These are phyloP conservation scores for Corydoras maculifer DNA, from an alignment of 2,113 vertebrate species.

Conservation along the genomic window DNA sequence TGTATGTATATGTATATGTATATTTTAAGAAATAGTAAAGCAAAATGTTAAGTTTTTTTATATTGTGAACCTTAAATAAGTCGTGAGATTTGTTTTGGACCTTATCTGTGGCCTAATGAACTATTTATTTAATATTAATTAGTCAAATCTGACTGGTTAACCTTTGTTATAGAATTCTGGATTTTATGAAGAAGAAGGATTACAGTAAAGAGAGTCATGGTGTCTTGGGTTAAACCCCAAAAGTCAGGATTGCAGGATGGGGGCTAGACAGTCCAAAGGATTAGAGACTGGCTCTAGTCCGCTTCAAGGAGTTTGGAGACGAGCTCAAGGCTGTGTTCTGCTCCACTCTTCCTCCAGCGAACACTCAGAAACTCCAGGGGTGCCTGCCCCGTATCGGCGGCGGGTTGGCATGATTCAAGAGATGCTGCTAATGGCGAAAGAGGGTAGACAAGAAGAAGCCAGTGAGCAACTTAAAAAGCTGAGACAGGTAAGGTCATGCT, in stretches of 20 bases:
- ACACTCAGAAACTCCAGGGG: slow-evolving; percentile 56
- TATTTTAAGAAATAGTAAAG: too few relatives aligned
- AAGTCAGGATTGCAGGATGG: slow-evolving; percentile 55
- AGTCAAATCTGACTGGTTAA: too few relatives aligned
- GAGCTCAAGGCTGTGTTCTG: slow-evolving; percentile 48
- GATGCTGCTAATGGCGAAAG: slow-evolving; percentile 68
- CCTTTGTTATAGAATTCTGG: too few relatives aligned
- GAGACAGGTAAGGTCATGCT: slow-evolving; percentile 72
- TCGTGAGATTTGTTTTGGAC: too few relatives aligned
- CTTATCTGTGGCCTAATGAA: too few relatives aligned
- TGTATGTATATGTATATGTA: too few relatives aligned
- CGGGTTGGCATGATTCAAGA: slow-evolving; percentile 76
- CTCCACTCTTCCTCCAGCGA: slow-evolving; percentile 65
- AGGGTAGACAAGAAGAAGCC: slow-evolving; percentile 72
- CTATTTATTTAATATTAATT: too few relatives aligned
- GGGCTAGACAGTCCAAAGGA: slow-evolving; percentile 74
- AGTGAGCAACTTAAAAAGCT: slow-evolving; percentile 72
- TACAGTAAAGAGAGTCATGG: slow-evolving; percentile 1
- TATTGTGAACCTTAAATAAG: too few relatives aligned
- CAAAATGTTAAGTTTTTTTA: too few relatives aligned
- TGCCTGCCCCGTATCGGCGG: slow-evolving; percentile 70
- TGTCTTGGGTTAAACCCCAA: not conserved
- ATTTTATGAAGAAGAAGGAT: too few relatives aligned
- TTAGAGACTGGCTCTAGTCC: slow-evolving; percentile 53
- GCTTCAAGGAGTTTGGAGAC: slow-evolving; percentile 51